A percentile compares a stretch with the other conserved stretches of the same genome.
Evolutionary conservation across 2,113 vertebrate species (phyloP).

Genomic region (Siniperca knerii): DNA sequence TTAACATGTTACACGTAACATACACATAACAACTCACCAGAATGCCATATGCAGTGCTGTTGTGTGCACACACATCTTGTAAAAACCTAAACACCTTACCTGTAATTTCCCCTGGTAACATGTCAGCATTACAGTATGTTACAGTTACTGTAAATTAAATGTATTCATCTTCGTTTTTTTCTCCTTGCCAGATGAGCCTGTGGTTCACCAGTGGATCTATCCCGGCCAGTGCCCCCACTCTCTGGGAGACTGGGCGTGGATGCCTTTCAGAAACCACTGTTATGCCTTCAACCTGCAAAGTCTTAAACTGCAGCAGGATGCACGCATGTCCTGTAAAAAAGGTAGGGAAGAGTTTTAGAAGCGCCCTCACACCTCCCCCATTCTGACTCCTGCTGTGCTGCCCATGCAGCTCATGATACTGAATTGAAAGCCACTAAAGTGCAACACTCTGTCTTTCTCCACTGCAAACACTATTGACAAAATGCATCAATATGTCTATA

Average conservation of each 20-base stretch:
- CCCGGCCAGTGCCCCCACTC: slow-evolving; percentile 90
- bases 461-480: slow-evolving; percentile 17
- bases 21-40: neutral
- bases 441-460: slow-evolving; percentile 35
- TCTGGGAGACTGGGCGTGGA: slow-evolving; percentile 90
- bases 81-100: neutral
- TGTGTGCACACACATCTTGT: neutral
- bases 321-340: slow-evolving; percentile 88
- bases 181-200: slow-evolving; percentile 64
- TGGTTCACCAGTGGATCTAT: slow-evolving; percentile 85
- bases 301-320: slow-evolving; percentile 89
- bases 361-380: too few species aligned
- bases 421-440: slow-evolving; percentile 32
- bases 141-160: neutral
- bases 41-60: neutral
- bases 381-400: neutral
- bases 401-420: neutral
- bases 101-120: neutral
- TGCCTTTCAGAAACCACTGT: slow-evolving; percentile 94
- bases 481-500: slow-evolving; percentile 50
- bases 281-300: slow-evolving; percentile 96
- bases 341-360: slow-evolving; percentile 78
- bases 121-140: neutral
- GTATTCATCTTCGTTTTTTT: neutral
- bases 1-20: neutral